Conservation (phyloP, 2,888 invertebrate genomes). For the Hydrotaea cyrtoneurina region DNA sequence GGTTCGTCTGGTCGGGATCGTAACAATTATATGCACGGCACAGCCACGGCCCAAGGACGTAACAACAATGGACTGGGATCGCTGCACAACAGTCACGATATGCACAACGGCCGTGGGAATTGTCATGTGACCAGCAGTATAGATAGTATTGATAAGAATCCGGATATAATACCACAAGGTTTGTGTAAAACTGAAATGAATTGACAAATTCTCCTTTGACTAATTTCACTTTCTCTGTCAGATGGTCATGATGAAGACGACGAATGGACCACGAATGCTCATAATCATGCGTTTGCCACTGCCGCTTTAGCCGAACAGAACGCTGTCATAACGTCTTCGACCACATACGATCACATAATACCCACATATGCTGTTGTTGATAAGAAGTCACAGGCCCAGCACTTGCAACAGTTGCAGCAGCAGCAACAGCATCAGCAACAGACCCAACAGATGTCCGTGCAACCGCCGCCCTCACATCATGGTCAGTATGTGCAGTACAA, state of each 20-base stretch:
- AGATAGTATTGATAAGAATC: conserved; percentile 81
- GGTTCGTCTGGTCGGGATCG: conserved; percentile 81
- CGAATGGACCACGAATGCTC: conserved; percentile 80
- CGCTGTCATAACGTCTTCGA: conserved; percentile 78
- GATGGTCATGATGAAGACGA: conserved; percentile 81
- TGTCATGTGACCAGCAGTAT: conserved; percentile 79
- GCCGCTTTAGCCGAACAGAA: conserved; percentile 81
- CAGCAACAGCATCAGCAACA: conserved; percentile 69
- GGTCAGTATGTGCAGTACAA: conserved; percentile 80
- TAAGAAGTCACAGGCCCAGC: conserved; percentile 75
- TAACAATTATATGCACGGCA: conserved; percentile 80
- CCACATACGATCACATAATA: conserved; percentile 78
- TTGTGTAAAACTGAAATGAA: conserved; percentile 34
- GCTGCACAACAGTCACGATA: conserved; percentile 79
- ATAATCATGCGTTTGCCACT: conserved; percentile 80
- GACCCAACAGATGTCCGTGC: conserved; percentile 69
- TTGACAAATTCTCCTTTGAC: not conserved
- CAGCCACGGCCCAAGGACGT: conserved; percentile 70
- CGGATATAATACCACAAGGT: conserved; percentile 81
- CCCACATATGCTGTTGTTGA: conserved; percentile 80
- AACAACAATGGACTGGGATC: conserved; percentile 77
- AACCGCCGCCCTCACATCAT: conserved; percentile 72
- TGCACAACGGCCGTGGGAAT: conserved; percentile 78
- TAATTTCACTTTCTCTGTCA: conserved; percentile 53
- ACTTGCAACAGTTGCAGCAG: conserved; percentile 71